phyloP scores from a whole-genome alignment of 2,888 invertebrate genomes.

The Hirtodrosophila trivittata region DNA sequence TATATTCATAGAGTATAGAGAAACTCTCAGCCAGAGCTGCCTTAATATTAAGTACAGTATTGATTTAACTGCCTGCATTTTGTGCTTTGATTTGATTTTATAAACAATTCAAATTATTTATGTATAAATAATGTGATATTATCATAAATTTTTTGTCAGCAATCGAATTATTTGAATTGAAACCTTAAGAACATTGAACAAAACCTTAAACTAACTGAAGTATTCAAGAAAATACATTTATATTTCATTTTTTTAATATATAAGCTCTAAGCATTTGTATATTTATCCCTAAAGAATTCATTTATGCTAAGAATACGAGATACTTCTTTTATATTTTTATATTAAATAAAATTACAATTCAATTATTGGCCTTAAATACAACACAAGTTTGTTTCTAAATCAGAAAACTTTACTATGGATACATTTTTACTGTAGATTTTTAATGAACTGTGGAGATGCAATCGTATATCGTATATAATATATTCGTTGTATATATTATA shows the following conservation, averaged over 20 bases:
- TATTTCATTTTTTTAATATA: conserved; percentile 1
- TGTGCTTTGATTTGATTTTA: conserved; percentile 42
- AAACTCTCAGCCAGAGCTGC: conserved; percentile 64
- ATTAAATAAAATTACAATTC: conserved; percentile 43
- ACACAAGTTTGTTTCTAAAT: too few relatives aligned
- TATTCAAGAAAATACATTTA: conserved; percentile 20
- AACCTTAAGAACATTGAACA: conserved; percentile 13
- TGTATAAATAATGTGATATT: conserved; percentile 76
- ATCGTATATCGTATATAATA: too few relatives aligned
- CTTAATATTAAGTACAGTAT: conserved; percentile 72
- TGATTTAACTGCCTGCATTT: conserved; percentile 52
- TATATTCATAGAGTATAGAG: conserved; percentile 18
- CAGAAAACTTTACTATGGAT: too few relatives aligned
- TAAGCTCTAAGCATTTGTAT: conserved; percentile 40
- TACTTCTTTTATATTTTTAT: conserved; percentile 39
- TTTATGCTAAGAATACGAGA: conserved; percentile 34
- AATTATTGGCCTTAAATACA: conserved; percentile 3
- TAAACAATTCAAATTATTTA: conserved; percentile 58
- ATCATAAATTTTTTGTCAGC: conserved; percentile 69
- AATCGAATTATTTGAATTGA: conserved; percentile 19
- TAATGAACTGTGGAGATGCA: too few relatives aligned
- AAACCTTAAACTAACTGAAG: conserved; percentile 9
- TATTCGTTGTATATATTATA: too few relatives aligned
- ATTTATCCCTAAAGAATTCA: conserved; percentile 28
- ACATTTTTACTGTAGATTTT: too few relatives aligned